These are phyloP conservation scores for Manacus vitellinus DNA, from an alignment of 2,113 vertebrate genomes.

Conservation along the genomic window DNA sequence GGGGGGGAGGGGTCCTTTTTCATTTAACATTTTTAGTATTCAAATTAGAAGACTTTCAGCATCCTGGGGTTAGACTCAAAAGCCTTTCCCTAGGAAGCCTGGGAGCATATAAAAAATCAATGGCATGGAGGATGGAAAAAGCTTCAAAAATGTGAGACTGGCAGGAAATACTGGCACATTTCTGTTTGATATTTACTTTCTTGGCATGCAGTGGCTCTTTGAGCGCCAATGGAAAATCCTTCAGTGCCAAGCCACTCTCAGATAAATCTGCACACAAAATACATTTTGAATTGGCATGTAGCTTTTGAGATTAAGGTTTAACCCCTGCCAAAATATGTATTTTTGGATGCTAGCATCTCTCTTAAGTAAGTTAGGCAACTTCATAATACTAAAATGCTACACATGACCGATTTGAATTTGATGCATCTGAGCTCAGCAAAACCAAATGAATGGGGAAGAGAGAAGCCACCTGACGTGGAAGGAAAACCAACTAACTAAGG, in stretches of 20 bases:
- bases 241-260: slow-evolving; percentile 75
- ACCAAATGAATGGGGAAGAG: neutral
- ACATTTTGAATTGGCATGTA: slow-evolving; percentile 59
- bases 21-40: slow-evolving; percentile 60
- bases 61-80: slow-evolving; percentile 43
- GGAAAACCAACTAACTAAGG: neutral
- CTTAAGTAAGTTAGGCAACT: slow-evolving; percentile 13
- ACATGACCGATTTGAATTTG: neutral
- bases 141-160: slow-evolving; percentile 77
- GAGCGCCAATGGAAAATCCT: slow-evolving; percentile 78
- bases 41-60: slow-evolving; percentile 65
- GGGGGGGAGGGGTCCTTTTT: slow-evolving; percentile 15
- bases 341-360: slow-evolving; percentile 37
- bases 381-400: neutral
- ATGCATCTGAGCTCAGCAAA: neutral
- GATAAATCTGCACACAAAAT: slow-evolving; percentile 71
- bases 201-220: slow-evolving; percentile 63
- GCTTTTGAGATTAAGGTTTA: slow-evolving; percentile 37
- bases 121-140: slow-evolving; percentile 76
- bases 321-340: slow-evolving; percentile 40
- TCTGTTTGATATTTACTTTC: slow-evolving; percentile 72
- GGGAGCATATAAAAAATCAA: slow-evolving; percentile 69
- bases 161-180: slow-evolving; percentile 74
- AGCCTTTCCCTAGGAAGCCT: slow-evolving; percentile 74
- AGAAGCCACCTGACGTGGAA: neutral